phyloP scores from a whole-genome alignment of 2,113 vertebrate genomes.

The Electrona antarctica region DNA sequence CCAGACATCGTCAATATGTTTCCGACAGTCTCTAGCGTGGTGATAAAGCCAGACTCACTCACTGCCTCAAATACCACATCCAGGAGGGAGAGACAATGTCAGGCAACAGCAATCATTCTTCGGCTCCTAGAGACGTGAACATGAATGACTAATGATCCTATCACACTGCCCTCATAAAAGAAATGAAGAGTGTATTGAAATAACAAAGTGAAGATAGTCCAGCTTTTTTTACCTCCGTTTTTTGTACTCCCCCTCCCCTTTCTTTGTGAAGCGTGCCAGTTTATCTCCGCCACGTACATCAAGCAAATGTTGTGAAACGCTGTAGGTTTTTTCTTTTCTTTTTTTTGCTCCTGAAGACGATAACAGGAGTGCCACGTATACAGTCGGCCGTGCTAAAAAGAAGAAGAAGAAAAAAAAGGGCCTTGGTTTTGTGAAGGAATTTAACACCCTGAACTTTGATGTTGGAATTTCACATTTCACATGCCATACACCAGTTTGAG shows the following conservation, averaged over 20 bases:
- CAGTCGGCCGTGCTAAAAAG: constrained; percentile 28
- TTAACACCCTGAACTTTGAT: background rate
- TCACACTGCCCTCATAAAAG: constrained; percentile 45
- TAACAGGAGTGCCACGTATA: constrained; percentile 34
- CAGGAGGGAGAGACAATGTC: constrained; percentile 47
- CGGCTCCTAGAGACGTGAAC: constrained; percentile 42
- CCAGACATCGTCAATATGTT: constrained; percentile 12
- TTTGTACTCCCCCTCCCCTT: background rate
- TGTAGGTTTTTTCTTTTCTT: background rate
- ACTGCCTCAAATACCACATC: constrained; percentile 45
- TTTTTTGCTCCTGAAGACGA: constrained; percentile 1
- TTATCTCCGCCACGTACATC: constrained; percentile 54
- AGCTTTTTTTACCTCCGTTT: background rate
- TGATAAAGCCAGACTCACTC: constrained; percentile 42
- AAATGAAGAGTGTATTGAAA: constrained; percentile 63
- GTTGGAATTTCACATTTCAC: background rate
- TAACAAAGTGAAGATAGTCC: constrained; percentile 60
- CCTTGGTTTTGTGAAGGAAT: background rate
- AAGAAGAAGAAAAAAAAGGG: too few species aligned
- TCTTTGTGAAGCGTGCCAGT: constrained; percentile 51
- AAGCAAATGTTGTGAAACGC: constrained; percentile 60
- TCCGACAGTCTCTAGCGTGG: constrained; percentile 40
- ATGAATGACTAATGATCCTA: constrained; percentile 64
- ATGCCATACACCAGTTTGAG: background rate
- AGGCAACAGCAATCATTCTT: constrained; percentile 59